Conservation (phyloP, 2,113 vertebrate species). For the Madoqua kirkii region DNA sequence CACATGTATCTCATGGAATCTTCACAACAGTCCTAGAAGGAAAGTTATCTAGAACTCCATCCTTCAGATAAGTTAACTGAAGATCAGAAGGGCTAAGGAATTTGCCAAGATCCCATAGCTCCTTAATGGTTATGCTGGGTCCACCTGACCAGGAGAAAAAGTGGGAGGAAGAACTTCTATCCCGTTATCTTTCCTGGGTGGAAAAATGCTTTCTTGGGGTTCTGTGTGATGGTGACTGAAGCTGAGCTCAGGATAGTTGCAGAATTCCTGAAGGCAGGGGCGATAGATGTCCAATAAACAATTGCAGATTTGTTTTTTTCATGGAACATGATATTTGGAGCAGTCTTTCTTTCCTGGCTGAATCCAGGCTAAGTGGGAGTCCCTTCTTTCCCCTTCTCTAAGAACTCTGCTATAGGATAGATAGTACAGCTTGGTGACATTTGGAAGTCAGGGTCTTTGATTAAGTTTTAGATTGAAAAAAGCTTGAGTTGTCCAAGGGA, state of each 20-base stretch:
- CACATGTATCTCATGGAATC: neutral
- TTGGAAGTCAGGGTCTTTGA: neutral
- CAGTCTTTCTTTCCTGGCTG: neutral
- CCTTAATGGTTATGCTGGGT: no score
- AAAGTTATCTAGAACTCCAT: neutral
- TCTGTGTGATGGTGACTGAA: neutral
- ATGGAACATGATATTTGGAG: neutral
- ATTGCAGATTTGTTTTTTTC: neutral
- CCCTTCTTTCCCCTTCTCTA: neutral
- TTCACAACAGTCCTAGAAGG: neutral
- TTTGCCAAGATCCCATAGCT: neutral
- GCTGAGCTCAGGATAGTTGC: neutral
- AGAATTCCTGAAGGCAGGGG: neutral
- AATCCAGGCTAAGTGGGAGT: neutral
- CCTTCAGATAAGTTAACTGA: neutral
- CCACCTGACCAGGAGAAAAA: fast-evolving
- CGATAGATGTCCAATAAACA: neutral
- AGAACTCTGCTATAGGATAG: neutral
- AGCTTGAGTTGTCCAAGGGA: neutral
- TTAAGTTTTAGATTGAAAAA: neutral
- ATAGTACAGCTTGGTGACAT: neutral
- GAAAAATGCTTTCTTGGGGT: neutral
- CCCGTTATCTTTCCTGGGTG: neutral
- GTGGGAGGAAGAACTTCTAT: no score
- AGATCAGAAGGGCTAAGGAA: neutral